phyloP scores from a whole-genome alignment of 2,113 vertebrate species.

The Hoplias malabaricus region DNA sequence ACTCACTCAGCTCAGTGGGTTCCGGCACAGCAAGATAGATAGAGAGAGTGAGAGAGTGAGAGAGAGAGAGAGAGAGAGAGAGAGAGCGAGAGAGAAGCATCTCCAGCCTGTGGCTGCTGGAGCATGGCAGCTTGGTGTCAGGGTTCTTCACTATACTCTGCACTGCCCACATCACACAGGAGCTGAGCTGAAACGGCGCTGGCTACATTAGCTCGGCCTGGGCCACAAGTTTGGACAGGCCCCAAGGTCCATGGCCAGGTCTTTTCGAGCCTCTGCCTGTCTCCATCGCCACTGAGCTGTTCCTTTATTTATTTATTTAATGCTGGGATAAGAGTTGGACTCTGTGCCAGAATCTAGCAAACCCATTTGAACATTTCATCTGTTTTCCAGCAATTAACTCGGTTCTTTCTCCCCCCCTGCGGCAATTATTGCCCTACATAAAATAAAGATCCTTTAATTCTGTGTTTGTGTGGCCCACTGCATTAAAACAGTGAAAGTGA shows the following conservation, averaged over 20 bases:
- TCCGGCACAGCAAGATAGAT: not conserved
- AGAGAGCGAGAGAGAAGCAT: slow-evolving; percentile 7
- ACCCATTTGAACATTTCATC: slow-evolving; percentile 48
- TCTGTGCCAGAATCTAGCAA: slow-evolving; percentile 47
- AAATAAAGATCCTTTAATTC: slow-evolving; percentile 67
- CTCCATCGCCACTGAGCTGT: not conserved
- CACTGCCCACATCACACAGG: slow-evolving; percentile 21
- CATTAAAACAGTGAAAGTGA: slow-evolving; percentile 41
- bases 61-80: not conserved
- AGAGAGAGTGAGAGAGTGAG: not conserved
- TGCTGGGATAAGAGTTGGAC: slow-evolving; percentile 54
- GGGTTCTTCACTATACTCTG: slow-evolving; percentile 23
- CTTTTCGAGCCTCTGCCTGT: slow-evolving; percentile 20
- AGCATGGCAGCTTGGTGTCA: slow-evolving; percentile 13
- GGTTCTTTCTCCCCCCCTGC: slow-evolving; percentile 60
- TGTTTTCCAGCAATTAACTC: slow-evolving; percentile 70
- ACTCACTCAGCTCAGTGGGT: slow-evolving; percentile 52
- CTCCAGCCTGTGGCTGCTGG: slow-evolving; percentile 29
- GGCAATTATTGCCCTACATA: slow-evolving; percentile 74
- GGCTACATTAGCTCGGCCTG: slow-evolving; percentile 25
- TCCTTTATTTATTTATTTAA: slow-evolving; percentile 19
- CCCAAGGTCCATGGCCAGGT: slow-evolving; percentile 16
- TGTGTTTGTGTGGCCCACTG: slow-evolving; percentile 54
- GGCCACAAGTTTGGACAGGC: slow-evolving; percentile 22
- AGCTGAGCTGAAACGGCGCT: slow-evolving; percentile 14